Percentiles rank a stretch among this genome's conserved stretches.
phyloP scores from a whole-genome alignment of 2,888 invertebrate genomes.

The Baccha elongata region DNA sequence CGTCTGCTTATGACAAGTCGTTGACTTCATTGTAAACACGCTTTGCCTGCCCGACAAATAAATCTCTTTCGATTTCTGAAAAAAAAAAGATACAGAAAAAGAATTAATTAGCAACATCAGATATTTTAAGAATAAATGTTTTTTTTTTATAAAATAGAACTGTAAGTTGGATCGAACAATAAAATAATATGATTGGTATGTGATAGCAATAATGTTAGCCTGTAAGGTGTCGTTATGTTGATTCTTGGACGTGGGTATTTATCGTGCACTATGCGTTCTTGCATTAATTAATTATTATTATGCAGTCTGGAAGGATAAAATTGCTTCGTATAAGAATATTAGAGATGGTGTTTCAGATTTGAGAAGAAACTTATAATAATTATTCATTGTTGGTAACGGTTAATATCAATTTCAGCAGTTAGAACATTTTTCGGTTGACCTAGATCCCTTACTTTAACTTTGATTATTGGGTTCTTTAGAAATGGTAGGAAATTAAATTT shows the following conservation, averaged over 20 bases:
- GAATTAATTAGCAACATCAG: slow-evolving; percentile 41
- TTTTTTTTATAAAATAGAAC: slow-evolving; percentile 5
- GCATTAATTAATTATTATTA: slow-evolving; percentile 2
- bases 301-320: too few species aligned
- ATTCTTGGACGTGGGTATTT: not conserved
- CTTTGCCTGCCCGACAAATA: slow-evolving; percentile 38
- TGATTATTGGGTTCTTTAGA: too few species aligned
- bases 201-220: not conserved
- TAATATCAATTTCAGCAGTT: too few species aligned
- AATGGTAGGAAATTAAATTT: too few species aligned
- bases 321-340: too few species aligned
- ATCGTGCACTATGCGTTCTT: not conserved
- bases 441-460: too few species aligned
- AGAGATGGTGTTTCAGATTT: too few species aligned
- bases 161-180: not conserved
- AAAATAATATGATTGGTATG: not conserved
- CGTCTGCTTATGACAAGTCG: slow-evolving; percentile 61
- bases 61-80: slow-evolving; percentile 51
- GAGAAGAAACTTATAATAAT: too few species aligned
- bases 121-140: not conserved
- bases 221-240: not conserved
- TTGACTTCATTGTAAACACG: slow-evolving; percentile 63
- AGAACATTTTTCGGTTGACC: too few species aligned
- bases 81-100: slow-evolving; percentile 24
- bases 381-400: too few species aligned